phyloP scores from a whole-genome alignment of 2,797 vertebrate genomes.

The Paramormyrops hopkinsi region DNA sequence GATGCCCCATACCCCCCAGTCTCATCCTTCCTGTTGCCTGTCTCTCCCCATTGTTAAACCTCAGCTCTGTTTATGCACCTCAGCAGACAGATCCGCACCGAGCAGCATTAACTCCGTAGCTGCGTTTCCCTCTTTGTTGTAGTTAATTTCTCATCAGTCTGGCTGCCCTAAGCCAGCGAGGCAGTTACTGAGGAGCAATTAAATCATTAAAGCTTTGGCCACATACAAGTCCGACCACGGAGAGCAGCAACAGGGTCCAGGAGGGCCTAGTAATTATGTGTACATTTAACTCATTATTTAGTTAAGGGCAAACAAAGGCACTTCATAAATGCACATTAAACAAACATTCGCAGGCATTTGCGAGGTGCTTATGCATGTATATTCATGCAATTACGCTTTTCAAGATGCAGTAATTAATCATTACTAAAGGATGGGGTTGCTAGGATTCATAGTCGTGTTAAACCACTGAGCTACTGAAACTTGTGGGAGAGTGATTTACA shows the following conservation, averaged over 20 bases:
- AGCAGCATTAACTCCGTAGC: conserved; percentile 23
- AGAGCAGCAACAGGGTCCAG: conserved; percentile 12
- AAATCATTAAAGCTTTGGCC: conserved; percentile 27
- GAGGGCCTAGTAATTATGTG: conserved; percentile 24
- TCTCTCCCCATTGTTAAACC: conserved; percentile 42
- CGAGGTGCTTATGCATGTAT: conserved; percentile 11
- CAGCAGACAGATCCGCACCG: conserved; percentile 26
- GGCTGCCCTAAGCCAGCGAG: conserved; percentile 18
- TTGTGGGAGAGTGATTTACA: conserved; percentile 37
- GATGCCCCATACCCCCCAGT: conserved; percentile 14
- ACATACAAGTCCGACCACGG: conserved; percentile 21
- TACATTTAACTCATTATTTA: neutral
- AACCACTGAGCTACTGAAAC: conserved; percentile 42
- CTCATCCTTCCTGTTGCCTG: neutral
- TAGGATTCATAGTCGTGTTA: conserved; percentile 39
- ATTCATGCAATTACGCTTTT: conserved; percentile 5
- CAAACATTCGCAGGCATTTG: neutral
- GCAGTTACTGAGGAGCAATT: conserved; percentile 35
- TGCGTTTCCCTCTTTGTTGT: conserved; percentile 42
- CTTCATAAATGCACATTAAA: conserved; percentile 16
- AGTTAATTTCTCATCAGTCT: conserved; percentile 35
- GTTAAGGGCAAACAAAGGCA: conserved; percentile 9
- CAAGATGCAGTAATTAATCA: conserved; percentile 7
- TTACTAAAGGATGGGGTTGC: conserved; percentile 11
- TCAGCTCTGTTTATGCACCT: conserved; percentile 38